A percentile compares a stretch with the other conserved stretches of the same genome.
Evolutionary conservation across 30 jellyfish, hydroid and myxozoan genomes (phyloP).

Genomic region (Chironex yamaguchii): DNA sequence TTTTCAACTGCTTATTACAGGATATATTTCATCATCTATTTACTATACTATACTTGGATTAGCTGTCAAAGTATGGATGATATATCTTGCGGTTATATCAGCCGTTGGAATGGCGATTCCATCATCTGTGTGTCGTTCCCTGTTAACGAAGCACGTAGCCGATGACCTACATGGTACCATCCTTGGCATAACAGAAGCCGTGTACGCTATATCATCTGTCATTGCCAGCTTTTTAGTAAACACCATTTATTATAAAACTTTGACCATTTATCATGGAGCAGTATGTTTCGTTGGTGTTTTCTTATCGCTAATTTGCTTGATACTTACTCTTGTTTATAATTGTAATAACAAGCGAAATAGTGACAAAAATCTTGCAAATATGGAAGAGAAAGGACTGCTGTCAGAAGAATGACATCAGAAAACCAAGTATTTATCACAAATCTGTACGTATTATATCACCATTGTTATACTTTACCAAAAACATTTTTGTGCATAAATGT

Average conservation of each 20-base stretch:
- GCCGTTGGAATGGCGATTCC: conserved; percentile 40
- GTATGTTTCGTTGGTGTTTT: conserved; percentile 21
- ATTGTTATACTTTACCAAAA: too few species aligned
- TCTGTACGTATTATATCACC: too few species aligned
- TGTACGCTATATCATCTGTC: conserved; percentile 36
- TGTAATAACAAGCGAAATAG: too few species aligned
- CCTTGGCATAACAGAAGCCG: conserved; percentile 32
- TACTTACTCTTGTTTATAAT: too few species aligned
- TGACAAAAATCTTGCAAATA: too few species aligned
- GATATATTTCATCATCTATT: conserved; percentile 17
- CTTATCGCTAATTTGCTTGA: too few species aligned
- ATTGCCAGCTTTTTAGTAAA: conserved; percentile 46
- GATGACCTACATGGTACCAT: conserved; percentile 69
- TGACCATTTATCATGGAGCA: conserved; percentile 48
- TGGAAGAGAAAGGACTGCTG: too few species aligned
- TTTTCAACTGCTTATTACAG: conserved; percentile 30
- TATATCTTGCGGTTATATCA: conserved; percentile 10
- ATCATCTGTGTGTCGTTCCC: conserved; percentile 52
- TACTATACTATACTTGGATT: conserved; percentile 14
- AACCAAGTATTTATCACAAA: too few species aligned
- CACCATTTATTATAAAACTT: conserved; percentile 43
- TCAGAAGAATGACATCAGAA: too few species aligned
- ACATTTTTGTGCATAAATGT: too few species aligned
- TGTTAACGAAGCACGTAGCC: conserved; percentile 62
- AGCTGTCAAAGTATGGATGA: conserved; percentile 9